Evolutionary conservation across 2,888 invertebrate genomes (phyloP).

Genomic region (Troglohyphantes excavatus): DNA sequence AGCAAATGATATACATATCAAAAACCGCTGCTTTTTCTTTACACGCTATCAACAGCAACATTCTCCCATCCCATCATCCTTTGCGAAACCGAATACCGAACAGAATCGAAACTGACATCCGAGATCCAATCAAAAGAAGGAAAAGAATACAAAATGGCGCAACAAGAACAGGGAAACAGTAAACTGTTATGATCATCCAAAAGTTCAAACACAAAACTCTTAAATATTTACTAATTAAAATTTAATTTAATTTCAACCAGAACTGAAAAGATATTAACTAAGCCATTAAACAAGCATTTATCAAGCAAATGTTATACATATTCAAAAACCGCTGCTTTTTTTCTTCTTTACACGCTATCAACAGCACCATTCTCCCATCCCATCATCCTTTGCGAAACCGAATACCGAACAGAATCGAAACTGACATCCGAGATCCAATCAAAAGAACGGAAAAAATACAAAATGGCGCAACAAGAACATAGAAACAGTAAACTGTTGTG

Average conservation of each 20-base stretch:
- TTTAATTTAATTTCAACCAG: too few relatives aligned
- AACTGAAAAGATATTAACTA: too few relatives aligned
- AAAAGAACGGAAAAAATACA: not conserved
- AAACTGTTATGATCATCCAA: conserved; percentile 23
- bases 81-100: not conserved
- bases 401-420: not conserved
- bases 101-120: too few relatives aligned
- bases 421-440: not conserved
- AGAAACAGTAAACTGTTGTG: conserved; percentile 40
- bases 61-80: not conserved
- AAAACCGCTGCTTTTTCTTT: conserved; percentile 27
- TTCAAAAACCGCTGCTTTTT: not conserved
- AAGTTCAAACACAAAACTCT: too few relatives aligned
- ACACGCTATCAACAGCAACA: conserved; percentile 17
- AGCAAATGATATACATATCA: too few relatives aligned
- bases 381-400: not conserved
- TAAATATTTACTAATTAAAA: too few relatives aligned
- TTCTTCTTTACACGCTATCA: conserved; percentile 26
- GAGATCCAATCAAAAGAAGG: too few relatives aligned
- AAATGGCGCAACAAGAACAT: not conserved
- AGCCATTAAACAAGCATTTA: too few relatives aligned
- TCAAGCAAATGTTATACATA: too few relatives aligned
- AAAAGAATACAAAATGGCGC: not conserved
- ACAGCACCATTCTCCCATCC: not conserved
- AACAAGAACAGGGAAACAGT: not conserved